A percentile compares a stretch with the other conserved stretches of the same genome.
These are phyloP conservation scores for Furcula furcula DNA, from an alignment of 2,888 invertebrate species.

Conservation along the genomic window DNA sequence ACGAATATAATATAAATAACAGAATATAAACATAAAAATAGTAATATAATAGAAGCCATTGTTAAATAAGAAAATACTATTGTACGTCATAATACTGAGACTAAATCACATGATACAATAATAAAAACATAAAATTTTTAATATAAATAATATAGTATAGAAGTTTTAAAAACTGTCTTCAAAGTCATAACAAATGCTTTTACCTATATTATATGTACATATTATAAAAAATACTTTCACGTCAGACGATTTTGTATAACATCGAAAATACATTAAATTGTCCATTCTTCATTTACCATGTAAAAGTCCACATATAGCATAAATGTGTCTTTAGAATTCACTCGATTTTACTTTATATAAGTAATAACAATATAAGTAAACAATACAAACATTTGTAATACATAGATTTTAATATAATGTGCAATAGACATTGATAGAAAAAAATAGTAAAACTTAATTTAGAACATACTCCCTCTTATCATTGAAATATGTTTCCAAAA, in stretches of 20 bases:
- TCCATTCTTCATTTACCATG: conserved; percentile 36
- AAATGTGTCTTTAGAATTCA: conserved; percentile 10
- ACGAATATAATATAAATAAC: no score
- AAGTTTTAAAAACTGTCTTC: conserved; percentile 20
- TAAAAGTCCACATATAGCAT: conserved; percentile 45
- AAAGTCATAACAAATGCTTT: conserved; percentile 40
- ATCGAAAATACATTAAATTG: conserved; percentile 65
- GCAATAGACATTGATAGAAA: background rate
- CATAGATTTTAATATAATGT: no score
- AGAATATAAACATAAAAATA: no score
- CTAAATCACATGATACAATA: no score
- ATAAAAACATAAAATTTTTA: no score
- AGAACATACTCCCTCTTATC: no score
- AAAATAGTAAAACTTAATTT: background rate
- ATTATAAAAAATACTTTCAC: conserved; percentile 72
- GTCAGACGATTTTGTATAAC: conserved; percentile 64
- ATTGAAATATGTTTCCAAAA: conserved; percentile 8
- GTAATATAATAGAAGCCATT: no score
- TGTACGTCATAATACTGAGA: no score
- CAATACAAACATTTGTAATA: background rate
- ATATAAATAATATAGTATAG: no score
- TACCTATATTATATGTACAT: conserved; percentile 37
- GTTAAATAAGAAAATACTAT: no score
- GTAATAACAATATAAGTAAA: background rate
- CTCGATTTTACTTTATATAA: background rate